Base-by-base conservation (phyloP, 37 sponge, comb jelly and placozoan genomes). In the Axinella damicornis region DNA sequence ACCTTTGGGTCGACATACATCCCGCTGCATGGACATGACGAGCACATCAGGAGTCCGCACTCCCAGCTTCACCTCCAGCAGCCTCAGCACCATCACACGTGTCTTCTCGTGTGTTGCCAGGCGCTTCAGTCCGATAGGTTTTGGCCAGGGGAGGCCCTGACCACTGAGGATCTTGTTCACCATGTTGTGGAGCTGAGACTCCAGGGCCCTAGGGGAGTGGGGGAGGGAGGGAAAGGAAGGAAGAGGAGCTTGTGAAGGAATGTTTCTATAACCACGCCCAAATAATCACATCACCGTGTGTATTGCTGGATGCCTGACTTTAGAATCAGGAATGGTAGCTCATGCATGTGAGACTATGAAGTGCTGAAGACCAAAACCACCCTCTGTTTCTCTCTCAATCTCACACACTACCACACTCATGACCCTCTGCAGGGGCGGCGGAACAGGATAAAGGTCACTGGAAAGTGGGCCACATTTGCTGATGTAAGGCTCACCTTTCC, bases 111-210 rank as follows among this genome's bases (percentile, higher is more conserved):
- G 58, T 21, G 66, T 30, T n/a, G 79, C 79, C 20, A 87, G 33
- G 5, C 28, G 62, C 80, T 87, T 83, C 65, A 92, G 79, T 0
- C 27, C 16, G 22, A 58, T 53, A 16, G 89, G 76, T 68, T 92
- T 92, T 5, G 74, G 71, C 88, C 88, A 87, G 19, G 89, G 84
- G 22, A 92, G 75, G 0, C 88, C 88, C 20, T 84, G 84, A 24
- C 92, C 92, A 28, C 74, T 80, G 39, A 74, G 18, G 14, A 92
- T 24, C 36, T 69, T 67, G 5, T 5, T 14, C 33, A 92, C 92
- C 22, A 92, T 13, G 24, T 83, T 80, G 4, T 74, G 74, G 19
- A 83, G 77, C 65, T 87, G 85, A 37, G 22, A 38, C 24, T 92
- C 92, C 46, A 71, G 57, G 32, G 55, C 77, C n/a, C 92, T 92